phyloP scores from a whole-genome alignment of 2,797 vertebrate species.

The Phylloscopus collybita region DNA sequence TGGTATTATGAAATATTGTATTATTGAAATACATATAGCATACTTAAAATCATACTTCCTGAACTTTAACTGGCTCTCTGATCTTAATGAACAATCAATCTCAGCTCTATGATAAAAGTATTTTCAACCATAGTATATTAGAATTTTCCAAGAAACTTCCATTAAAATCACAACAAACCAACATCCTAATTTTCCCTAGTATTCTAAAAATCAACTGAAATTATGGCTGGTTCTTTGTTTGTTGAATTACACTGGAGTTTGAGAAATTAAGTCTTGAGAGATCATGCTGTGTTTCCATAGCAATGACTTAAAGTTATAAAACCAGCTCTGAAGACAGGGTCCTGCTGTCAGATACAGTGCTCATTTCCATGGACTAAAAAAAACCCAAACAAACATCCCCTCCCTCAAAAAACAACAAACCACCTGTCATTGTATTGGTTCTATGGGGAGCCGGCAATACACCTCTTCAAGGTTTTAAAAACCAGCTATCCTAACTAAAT shows the following conservation, averaged over 20 bases:
- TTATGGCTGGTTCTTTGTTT: slow-evolving; percentile 21
- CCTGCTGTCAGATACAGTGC: slow-evolving; percentile 18
- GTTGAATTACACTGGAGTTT: slow-evolving; percentile 28
- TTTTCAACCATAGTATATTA: not conserved
- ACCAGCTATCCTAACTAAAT: not conserved
- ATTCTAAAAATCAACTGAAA: not conserved
- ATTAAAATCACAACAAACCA: not conserved
- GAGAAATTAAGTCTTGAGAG: slow-evolving; percentile 62
- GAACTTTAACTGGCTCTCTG: not conserved
- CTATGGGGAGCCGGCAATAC: not conserved
- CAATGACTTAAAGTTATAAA: slow-evolving; percentile 66
- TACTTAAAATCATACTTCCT: not conserved
- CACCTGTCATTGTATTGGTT: not conserved
- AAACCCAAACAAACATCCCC: rapidly evolving
- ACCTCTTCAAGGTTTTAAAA: not conserved
- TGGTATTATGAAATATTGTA: not conserved
- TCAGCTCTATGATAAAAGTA: not conserved
- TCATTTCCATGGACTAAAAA: not conserved
- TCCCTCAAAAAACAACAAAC: not conserved
- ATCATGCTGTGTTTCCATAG: slow-evolving; percentile 70
- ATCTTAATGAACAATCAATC: not conserved
- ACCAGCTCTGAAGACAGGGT: slow-evolving; percentile 40
- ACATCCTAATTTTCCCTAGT: not conserved
- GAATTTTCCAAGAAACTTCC: not conserved
- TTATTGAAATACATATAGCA: not conserved